Base-by-base conservation (phyloP, 2,113 vertebrate species). In the Capra hircus region DNA sequence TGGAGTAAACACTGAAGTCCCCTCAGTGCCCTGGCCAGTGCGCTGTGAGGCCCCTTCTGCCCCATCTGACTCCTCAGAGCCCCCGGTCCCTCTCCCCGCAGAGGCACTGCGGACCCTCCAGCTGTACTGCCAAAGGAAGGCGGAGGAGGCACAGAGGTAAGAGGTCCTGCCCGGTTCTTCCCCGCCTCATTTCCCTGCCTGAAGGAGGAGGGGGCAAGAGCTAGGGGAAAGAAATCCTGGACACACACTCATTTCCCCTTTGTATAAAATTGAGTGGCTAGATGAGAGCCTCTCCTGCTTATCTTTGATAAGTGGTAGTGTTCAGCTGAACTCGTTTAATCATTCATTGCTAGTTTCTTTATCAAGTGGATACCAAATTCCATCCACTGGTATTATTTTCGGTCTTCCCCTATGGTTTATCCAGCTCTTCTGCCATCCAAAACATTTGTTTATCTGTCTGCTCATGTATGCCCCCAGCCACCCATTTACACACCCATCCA, bases 81-180 rank as follows among this genome's bases (percentile, higher is more conserved):
- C 6, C 28, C 50, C 36, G 60, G 27, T 25, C 71, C 48, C 27
- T 94, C 28, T 82, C 84, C 93, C 83, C 52, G 7, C 93, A 98
- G 98, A 96, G 36, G 93, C 95, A 0, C 96, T 97, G 91, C 23
- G 5, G 71, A 97, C 67, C 45, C 98, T 98, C 16, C 94, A 93
- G 78, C 57, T 97, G 50, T 89, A 96, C 33, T 43, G 94, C 85
- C 94, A 82, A 13, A 59, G 36, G 67, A 88, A 14, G 48, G 77
- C 30, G 7, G 25, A 28, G 4, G 77, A 91, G 67, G 16, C 50
- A 16, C 91, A 52, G 12, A 89, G 91, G 97, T 97, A 77, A 91
- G 96, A 40, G 64, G 9, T 13, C 25, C 60, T 10, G 8, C 59
- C 55, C 12, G 16, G 71, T 30, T 80, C 45, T 17, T 48, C 59